A percentile compares a stretch with the other conserved stretches of the same genome.
Conservation (phyloP, 2,113 vertebrate genomes). For the Puffinus mauretanicus region DNA sequence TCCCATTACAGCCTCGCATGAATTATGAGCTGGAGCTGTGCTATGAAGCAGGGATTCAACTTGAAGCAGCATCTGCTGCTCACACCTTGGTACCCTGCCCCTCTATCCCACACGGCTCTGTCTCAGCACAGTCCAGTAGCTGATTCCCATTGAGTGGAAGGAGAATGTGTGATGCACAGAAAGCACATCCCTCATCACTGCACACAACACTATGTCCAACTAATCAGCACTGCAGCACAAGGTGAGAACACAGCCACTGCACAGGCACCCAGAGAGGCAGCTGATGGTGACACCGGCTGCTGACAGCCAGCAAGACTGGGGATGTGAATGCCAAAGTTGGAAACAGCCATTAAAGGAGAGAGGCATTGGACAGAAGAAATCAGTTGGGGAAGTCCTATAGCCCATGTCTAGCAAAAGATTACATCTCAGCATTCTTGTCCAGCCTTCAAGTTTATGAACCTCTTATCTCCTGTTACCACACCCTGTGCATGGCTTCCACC, state of each 20-base stretch:
- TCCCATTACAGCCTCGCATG: not conserved
- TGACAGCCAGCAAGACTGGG: not conserved
- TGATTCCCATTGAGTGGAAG: not conserved
- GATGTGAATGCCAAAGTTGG: not conserved
- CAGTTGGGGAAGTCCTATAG: not conserved
- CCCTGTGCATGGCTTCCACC: not conserved
- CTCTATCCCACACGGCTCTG: not conserved
- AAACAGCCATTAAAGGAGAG: not conserved
- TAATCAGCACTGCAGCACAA: not conserved
- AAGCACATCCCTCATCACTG: not conserved
- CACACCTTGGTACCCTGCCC: not conserved
- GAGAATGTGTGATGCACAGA: not conserved
- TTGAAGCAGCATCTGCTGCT: not conserved
- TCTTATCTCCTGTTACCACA: not conserved
- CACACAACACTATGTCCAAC: not conserved
- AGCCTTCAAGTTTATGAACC: not conserved
- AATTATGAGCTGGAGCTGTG: not conserved
- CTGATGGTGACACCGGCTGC: not conserved
- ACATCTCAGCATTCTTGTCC: not conserved
- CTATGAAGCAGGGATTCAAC: not conserved
- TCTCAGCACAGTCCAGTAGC: not conserved
- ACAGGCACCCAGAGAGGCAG: not conserved
- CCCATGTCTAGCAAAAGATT: not conserved
- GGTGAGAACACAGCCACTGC: not conserved
- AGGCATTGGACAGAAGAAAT: not conserved